phyloP scores from a whole-genome alignment of 2,797 vertebrate genomes.

The Hemibagrus guttatus region DNA sequence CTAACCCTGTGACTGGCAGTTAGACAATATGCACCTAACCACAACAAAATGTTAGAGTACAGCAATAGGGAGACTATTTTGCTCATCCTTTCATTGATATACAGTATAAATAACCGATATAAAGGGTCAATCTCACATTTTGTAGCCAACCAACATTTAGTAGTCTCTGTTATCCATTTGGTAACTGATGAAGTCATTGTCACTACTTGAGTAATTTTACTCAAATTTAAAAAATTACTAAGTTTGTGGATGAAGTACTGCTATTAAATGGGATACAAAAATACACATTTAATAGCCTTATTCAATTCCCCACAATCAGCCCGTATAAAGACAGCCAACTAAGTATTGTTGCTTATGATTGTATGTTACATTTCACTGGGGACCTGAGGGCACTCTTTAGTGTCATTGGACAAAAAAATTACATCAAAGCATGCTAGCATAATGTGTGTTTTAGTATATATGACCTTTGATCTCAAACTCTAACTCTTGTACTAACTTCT shows the following conservation, averaged over 20 bases:
- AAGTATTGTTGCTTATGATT: background rate
- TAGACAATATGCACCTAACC: background rate
- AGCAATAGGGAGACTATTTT: background rate
- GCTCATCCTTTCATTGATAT: background rate
- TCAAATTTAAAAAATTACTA: no score
- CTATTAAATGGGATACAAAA: background rate
- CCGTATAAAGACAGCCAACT: background rate
- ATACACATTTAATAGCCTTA: background rate
- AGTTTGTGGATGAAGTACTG: background rate
- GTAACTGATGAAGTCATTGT: background rate
- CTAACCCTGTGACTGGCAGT: background rate
- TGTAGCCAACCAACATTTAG: background rate
- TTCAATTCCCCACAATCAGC: background rate
- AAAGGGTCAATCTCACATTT: background rate
- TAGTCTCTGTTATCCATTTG: background rate
- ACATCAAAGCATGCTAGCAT: background rate
- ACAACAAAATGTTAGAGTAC: background rate
- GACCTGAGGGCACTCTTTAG: slow-evolving; percentile 9
- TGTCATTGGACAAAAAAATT: background rate
- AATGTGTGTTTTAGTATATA: slow-evolving; percentile 5
- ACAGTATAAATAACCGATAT: background rate
- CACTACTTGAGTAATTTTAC: background rate
- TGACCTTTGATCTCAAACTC: slow-evolving; percentile 27
- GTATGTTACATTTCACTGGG: background rate
- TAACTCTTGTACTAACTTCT: slow-evolving; percentile 66